Base-by-base conservation (phyloP, 92 coral and sea anemone genomes). In the Porites rus region DNA sequence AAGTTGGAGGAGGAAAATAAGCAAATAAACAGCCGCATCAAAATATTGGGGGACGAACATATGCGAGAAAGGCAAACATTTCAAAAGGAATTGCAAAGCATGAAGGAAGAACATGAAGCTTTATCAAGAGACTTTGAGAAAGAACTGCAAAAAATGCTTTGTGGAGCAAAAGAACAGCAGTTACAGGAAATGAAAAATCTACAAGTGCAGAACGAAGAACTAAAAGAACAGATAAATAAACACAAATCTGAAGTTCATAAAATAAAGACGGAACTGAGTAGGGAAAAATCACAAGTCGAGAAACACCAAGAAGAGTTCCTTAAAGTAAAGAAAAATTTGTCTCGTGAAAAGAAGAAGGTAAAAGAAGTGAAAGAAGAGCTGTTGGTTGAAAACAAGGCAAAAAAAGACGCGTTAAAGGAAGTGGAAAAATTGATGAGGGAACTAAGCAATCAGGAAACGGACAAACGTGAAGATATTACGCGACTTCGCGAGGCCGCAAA, bases 261-360 rank as follows among this genome's bases (percentile, higher is more conserved):
- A 59, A 20, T 93, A 6, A 90, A 65, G 51, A 83, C 65, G 43
- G 94, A 94, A 28, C 58, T 93, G 38, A 95, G 80, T 72, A 93
- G 84, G 90, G 96, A 90, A 75, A 82, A 85, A 59, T 78, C 78
- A 3, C 73, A 71, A 12, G 56, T 65, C 18, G 87, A 54, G 22
- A 86, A 87, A n/a, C 50, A 51, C 17, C 88, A 93, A 19, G 90
- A 87, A 60, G 94, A 94, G 10, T 66, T 72, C 10, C 91, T 81
- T 11, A 77, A 85, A 56, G 69, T 64, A 6, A 93, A 81, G 73
- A 94, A 93, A 78, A 94, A 88, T 74, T 72, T 90, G 20, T 60
- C 81, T 10, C 87, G 90, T 8, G 96, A 93, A 28, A 94, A 93
- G 77, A 93, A 90, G 77, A 93, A 94, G 38, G 71, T 93, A 7